Evolutionary conservation across 2,888 invertebrate species (phyloP), one percentile per base, ranked within the genome.

Genomic region (Andrena hattorfiana): DNA sequence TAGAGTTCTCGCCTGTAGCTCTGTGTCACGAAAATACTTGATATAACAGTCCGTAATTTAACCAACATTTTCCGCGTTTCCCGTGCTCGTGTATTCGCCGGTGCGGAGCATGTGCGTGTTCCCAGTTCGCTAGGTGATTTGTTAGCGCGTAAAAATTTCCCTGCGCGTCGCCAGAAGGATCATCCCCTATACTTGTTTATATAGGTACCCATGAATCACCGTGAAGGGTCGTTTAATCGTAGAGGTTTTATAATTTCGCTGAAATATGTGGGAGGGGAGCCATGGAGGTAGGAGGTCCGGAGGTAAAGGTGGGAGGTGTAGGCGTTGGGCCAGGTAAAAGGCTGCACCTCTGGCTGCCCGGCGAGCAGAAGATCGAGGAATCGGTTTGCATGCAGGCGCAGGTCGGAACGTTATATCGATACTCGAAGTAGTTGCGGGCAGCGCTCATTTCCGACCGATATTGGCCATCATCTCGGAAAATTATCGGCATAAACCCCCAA

Each of bases 321-420:
- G 91, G 91, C 91, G 91, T 92, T 88, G 89, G 88, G 88, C 85
- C 92, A 92, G 92, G 92, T 92, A 91, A 90, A 92, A 91, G 89
- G 86, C 85, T 90, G 90, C 89, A 91, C 91, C 92, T 92, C 90
- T 87, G 88, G 86, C 75, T 91, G 85, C 88, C 91, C 91, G 92
- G 92, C 88, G 81, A 92, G 76, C 92, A 92, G 89, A 82, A 81
- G 82, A 69, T 69, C 60, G 84, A 88, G 87, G 90, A 90, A 88
- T 86, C 79, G 51, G 63, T 16, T 68, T 35, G 67, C 77, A 77
- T 85, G 84, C 86, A 89, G 87, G 86, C 83, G 85, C 90, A 89
- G 88, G 87, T 89, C 82, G 82, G 71, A 85, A 80, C 59, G 70
- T 73, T 81, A 49, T 73, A 80, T 66, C 82, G 80, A 82, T 81